Evolutionary conservation across 1,140 invertebrate genomes (phyloP).

Genomic region (Penaeus indicus): DNA sequence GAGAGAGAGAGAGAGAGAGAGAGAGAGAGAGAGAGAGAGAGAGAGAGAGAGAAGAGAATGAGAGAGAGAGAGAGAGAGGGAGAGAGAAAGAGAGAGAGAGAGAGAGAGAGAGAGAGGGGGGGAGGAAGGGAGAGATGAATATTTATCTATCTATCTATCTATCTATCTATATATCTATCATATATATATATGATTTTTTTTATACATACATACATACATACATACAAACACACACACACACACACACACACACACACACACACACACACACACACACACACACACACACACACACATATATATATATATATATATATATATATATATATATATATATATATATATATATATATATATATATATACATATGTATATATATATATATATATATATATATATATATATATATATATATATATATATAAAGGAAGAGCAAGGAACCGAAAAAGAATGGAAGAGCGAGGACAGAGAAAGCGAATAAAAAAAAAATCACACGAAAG

Average conservation of each 20-base stretch:
- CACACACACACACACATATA: too few relatives aligned
- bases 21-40: not conserved
- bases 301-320: conserved; percentile 3
- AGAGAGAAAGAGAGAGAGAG: too few relatives aligned
- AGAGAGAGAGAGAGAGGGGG: not conserved
- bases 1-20: not conserved
- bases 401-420: too few relatives aligned
- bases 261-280: too few relatives aligned
- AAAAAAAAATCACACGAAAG: not conserved
- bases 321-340: not conserved
- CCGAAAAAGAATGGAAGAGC: not conserved
- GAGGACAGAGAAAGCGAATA: conserved; percentile 12
- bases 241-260: too few relatives aligned
- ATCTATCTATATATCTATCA: not conserved
- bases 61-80: too few relatives aligned
- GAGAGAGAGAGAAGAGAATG: too few relatives aligned
- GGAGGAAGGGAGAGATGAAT: not conserved
- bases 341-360: not conserved
- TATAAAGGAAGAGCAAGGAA: not conserved
- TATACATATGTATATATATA: not conserved
- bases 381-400: not conserved
- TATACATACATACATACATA: too few relatives aligned
- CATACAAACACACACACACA: too few relatives aligned
- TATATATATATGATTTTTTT: too few relatives aligned
- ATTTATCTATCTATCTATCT: not conserved